Base-by-base conservation (phyloP, 2,113 vertebrate species). In the Odocoileus virginianus region DNA sequence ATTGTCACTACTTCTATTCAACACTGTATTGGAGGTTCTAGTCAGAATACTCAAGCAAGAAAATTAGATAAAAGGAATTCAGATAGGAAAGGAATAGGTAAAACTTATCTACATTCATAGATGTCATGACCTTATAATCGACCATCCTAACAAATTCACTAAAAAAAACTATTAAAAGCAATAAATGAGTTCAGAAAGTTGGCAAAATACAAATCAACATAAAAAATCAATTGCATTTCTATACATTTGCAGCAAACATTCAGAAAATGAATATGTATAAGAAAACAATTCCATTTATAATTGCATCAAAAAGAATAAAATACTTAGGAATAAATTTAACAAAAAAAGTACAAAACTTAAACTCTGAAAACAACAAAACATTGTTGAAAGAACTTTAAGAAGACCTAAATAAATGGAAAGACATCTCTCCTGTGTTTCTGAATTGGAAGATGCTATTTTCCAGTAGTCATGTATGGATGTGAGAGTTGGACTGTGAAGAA, bases 361-460 rank as follows among this genome's bases (percentile, higher is more conserved):
- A 88, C 54, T 96, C 19, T 91, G n/a, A 54, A 95, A 96, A 93
- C 28, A 96, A 92, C 28, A 85, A 95, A 93, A 54, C 54, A n/a
- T 9, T 79, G 19, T 33, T 96, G 19, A 67, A 87, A 96, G 43
- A 76, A 57, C 95, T 58, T 47, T 84, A 85, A 94, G 40, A 91
- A 76, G 7, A 90, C 30, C 8, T 74, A 93, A 84, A 30, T 67
- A 83, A 94, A 47, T 83, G 61, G 47, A 67, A 92, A 83, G 23
- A 92, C 30, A 83, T 82, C 47, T 52, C 16, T 33, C 11, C 4
- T 11, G 40, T 61, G 50, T 36, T 92, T 52, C 87, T 54, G n/a
- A 57, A 84, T 33, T 57, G 9, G 23, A 94, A 91, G 36, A 33
- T 36, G 86, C 54, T 81, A 60, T 50, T 50, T 50, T 50, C 47